Evolutionary conservation across 2,888 invertebrate genomes (phyloP), one percentile per base, ranked within the genome.

Genomic region (Seladonia tumulorum): DNA sequence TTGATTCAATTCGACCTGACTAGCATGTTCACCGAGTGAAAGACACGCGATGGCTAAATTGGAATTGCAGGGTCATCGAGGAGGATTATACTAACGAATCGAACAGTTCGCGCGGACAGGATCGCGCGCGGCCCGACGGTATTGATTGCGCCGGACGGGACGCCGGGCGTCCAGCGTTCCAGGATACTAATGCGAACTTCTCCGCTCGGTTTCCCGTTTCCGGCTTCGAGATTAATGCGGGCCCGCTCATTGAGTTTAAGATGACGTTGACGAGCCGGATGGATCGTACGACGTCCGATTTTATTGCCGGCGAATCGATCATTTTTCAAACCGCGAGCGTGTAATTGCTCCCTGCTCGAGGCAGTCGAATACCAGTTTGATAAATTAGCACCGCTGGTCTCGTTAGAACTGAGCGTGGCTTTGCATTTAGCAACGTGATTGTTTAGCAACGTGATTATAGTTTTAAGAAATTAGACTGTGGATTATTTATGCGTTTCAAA

Each of bases 111-210:
- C 39, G 16, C 16, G 22, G 29, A 82, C 53, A 7, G 42, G 42
- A 66, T 73, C 72, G 35, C 72, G 35, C 72, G 53, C 42, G 53
- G 16, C 10, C 42, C n/a, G 68, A 68, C 49, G 39, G 25, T 79
- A 81, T 81, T 72, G 66, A 80, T 72, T 53, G n/a, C 35, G 5
- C 16, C 49, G 29, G 53, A 63, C 42, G 29, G n/a, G n/a, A n/a
- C n/a, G n/a, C n/a, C 63, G 25, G 47, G n/a, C n/a, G 18, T 39
- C 5, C n/a, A 42, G 39, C 39, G 68, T 63, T 39, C 39, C 39
- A 2, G n/a, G 70, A 70, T 42, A 42, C 42, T 7, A 42, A 70
- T 42, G 70, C 12, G n/a, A 70, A 70, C 42, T 14, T 68, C 18
- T 53, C 16, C 71, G 60, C 42, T 60, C 47, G 16, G 18, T 35